These are phyloP conservation scores for Montipora capitata DNA, from an alignment of 92 coral and sea anemone genomes.

Conservation along the genomic window DNA sequence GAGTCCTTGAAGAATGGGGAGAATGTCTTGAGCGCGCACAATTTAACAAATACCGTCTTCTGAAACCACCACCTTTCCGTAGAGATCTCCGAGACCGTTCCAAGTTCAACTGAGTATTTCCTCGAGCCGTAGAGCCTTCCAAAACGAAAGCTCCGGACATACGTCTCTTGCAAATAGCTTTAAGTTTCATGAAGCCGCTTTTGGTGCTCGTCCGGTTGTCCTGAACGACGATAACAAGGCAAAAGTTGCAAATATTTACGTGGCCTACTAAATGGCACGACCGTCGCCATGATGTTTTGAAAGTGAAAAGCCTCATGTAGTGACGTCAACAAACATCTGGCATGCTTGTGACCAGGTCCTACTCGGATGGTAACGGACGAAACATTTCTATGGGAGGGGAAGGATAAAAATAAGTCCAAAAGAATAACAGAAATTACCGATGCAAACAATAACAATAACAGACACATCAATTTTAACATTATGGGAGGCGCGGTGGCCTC, in stretches of 20 bases:
- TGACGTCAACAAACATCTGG: conserved; percentile 80
- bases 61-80: conserved; percentile 19
- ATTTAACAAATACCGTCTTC: conserved; percentile 48
- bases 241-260: conserved; percentile 18
- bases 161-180: conserved; percentile 24
- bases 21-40: conserved; percentile 49
- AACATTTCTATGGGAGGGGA: no score
- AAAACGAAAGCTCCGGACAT: conserved; percentile 45
- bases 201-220: conserved; percentile 45
- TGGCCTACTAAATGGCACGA: conserved; percentile 65
- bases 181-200: conserved; percentile 60
- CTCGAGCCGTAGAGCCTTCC: conserved; percentile 48
- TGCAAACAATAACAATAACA: no score
- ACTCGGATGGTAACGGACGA: neutral
- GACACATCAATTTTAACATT: no score
- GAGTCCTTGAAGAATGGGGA: conserved; percentile 8
- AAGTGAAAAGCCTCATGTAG: conserved; percentile 70
- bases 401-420: no score
- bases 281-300: conserved; percentile 97
- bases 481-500: no score
- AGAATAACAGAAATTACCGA: no score
- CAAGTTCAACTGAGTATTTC: conserved; percentile 22
- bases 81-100: conserved; percentile 10
- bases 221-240: conserved; percentile 13
- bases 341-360: conserved; percentile 59